These are phyloP conservation scores for Acyrthosiphon pisum DNA, from an alignment of 1,140 invertebrate genomes.

Conservation along the genomic window DNA sequence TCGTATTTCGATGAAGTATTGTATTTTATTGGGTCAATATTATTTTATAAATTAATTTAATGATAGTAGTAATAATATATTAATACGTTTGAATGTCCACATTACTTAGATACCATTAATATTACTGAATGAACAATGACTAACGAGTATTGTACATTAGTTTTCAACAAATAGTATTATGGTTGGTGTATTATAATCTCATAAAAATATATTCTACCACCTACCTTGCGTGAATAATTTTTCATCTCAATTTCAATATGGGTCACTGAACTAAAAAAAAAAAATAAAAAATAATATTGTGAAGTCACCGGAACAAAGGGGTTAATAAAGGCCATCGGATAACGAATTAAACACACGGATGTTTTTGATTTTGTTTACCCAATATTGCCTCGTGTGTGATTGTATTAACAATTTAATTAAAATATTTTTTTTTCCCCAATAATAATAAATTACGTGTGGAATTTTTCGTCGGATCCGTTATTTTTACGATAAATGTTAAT, in stretches of 20 bases:
- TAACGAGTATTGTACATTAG: not conserved
- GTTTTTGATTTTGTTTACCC: not conserved
- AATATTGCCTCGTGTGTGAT: not conserved
- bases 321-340: not conserved
- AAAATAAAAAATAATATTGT: not conserved
- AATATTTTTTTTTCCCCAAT: not conserved
- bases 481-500: not conserved
- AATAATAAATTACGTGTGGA: not conserved
- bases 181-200: not conserved
- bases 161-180: not conserved
- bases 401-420: not conserved
- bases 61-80: not conserved
- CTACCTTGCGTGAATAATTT: slow-evolving; percentile 37
- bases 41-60: not conserved
- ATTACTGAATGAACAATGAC: not conserved
- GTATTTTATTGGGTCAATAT: not conserved
- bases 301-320: not conserved
- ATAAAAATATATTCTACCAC: slow-evolving; percentile 16
- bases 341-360: not conserved
- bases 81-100: not conserved
- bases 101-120: not conserved
- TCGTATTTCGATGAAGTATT: not conserved
- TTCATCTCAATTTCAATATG: not conserved
- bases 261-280: slow-evolving; percentile 6
- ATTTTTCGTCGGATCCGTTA: not conserved